Conservation (phyloP, 2,888 invertebrate species). For the Strigamia crassipes region DNA sequence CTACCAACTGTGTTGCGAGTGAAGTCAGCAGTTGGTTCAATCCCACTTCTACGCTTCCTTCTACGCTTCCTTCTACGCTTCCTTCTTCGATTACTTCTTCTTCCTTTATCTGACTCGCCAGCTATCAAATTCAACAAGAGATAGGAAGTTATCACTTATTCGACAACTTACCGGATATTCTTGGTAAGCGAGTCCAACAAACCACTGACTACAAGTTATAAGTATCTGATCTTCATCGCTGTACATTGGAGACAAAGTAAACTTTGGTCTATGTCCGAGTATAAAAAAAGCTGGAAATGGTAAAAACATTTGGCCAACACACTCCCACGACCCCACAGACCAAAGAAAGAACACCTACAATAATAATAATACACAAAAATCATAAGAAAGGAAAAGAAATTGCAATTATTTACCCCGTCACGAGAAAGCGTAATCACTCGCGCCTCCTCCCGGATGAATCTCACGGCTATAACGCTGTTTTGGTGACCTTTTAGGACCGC, state of each 20-base stretch:
- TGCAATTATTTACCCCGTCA: neutral
- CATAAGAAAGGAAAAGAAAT: neutral
- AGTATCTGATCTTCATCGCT: neutral
- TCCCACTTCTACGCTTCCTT: too few species aligned
- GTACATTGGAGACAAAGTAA: neutral
- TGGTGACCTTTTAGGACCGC: neutral
- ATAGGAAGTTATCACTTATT: too few species aligned
- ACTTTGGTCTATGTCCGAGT: neutral
- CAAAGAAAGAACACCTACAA: neutral
- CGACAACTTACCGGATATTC: neutral
- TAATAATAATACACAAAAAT: neutral
- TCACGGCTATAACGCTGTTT: neutral
- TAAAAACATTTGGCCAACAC: neutral
- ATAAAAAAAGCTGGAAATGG: constrained; percentile 10
- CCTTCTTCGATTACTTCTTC: too few species aligned
- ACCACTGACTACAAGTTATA: neutral
- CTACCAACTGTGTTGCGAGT: too few species aligned
- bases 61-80: too few species aligned
- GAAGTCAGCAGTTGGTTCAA: too few species aligned
- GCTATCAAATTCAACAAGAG: too few species aligned
- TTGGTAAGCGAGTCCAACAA: neutral
- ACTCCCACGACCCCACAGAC: neutral
- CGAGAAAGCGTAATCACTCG: neutral
- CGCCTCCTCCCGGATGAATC: neutral
- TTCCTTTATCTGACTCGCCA: too few species aligned